Conservation (phyloP, 2,797 vertebrate genomes). For the Anas bahamensis region DNA sequence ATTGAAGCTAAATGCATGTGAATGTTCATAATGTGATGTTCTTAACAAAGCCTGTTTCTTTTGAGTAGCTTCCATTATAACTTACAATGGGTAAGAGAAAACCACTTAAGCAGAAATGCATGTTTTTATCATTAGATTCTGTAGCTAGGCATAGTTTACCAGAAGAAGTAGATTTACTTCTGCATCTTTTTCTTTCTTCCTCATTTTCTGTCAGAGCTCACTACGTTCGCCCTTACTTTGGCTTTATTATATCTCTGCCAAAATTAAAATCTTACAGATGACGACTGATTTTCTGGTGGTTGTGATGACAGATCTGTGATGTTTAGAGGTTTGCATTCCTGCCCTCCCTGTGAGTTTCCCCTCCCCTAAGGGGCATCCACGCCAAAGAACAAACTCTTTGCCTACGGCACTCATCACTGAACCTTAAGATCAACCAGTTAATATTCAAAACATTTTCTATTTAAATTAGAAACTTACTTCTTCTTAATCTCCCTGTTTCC, state of each 20-base stretch:
- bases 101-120: not conserved
- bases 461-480: conserved; percentile 71
- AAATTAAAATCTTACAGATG: conserved; percentile 36
- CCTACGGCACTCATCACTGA: conserved; percentile 35
- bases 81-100: conserved; percentile 13
- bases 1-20: not conserved
- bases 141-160: not conserved
- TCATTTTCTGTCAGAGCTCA: not conserved
- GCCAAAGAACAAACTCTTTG: conserved; percentile 58
- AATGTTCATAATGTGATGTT: not conserved
- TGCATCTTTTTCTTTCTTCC: not conserved
- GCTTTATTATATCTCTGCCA: not conserved
- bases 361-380: conserved; percentile 11
- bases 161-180: not conserved
- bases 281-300: conserved; percentile 49
- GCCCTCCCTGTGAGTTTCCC: conserved; percentile 40
- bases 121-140: conserved; percentile 29
- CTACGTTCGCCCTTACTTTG: not conserved
- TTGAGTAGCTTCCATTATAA: not conserved
- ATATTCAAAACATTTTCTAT: conserved; percentile 65
- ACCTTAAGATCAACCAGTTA: conserved; percentile 62
- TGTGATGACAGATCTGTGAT: conserved; percentile 54
- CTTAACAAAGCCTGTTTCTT: not conserved
- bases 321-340: conserved; percentile 60
- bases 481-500: conserved; percentile 16